These are phyloP conservation scores for Linnaemya tessellans DNA, from an alignment of 2,888 invertebrate species.

Conservation along the genomic window DNA sequence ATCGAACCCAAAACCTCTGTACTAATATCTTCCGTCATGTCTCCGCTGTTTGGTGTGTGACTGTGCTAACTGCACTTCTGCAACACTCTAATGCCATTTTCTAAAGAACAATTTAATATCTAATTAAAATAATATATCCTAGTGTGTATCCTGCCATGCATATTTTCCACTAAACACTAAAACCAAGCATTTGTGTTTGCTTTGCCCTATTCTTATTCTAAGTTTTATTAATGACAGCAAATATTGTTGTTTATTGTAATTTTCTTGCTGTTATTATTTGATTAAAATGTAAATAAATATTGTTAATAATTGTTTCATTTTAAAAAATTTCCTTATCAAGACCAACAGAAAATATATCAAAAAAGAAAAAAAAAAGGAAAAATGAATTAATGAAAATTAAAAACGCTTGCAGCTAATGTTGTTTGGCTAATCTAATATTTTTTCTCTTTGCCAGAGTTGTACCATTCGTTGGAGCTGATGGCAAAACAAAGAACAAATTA, in stretches of 20 bases:
- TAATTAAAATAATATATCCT: too few relatives aligned
- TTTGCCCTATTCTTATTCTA: background rate
- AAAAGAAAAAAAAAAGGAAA: conserved; percentile 11
- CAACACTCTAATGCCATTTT: too few relatives aligned
- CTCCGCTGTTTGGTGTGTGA: too few relatives aligned
- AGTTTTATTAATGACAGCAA: conserved; percentile 23
- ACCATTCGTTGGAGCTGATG: conserved; percentile 40
- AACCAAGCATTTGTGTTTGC: too few relatives aligned
- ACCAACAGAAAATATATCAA: background rate
- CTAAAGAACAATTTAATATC: too few relatives aligned
- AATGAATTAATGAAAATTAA: conserved; percentile 54
- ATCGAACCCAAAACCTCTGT: too few relatives aligned
- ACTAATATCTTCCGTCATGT: too few relatives aligned
- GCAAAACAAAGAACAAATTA: conserved; percentile 62
- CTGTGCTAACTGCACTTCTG: too few relatives aligned
- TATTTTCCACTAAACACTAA: too few relatives aligned
- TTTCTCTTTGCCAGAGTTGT: conserved; percentile 40
- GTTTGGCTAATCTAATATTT: conserved; percentile 68
- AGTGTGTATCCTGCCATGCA: too few relatives aligned
- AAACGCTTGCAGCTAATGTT: conserved; percentile 55
- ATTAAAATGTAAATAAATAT: conserved; percentile 63
- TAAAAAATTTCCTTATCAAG: background rate
- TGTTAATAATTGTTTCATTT: conserved; percentile 46
- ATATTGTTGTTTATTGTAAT: conserved; percentile 40
- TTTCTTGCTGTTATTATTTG: conserved; percentile 46